Evolutionary conservation across 2,888 invertebrate species (phyloP).

Genomic region (Eristalis intricaria): DNA sequence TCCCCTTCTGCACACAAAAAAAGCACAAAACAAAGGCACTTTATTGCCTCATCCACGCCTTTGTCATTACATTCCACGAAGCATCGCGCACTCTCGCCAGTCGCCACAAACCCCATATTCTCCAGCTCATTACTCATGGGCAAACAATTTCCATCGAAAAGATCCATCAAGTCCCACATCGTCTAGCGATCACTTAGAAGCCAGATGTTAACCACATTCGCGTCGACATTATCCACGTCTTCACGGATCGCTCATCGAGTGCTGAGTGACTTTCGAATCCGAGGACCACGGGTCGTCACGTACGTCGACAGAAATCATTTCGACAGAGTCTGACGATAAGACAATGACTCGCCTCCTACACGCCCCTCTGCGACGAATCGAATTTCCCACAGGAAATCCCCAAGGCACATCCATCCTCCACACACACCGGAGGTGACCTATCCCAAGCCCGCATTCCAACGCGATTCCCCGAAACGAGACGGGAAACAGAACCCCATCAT

Average conservation of each 20-base stretch:
- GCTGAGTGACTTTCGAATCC: conserved; percentile 1
- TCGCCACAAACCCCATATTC: neutral
- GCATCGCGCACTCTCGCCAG: too few species aligned
- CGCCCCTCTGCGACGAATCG: neutral
- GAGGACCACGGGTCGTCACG: conserved; percentile 13
- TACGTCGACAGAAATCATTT: conserved; percentile 11
- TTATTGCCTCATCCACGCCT: neutral
- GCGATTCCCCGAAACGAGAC: conserved; percentile 22
- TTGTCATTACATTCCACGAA: neutral
- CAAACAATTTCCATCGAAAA: neutral
- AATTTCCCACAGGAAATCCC: conserved; percentile 4
- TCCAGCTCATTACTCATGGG: neutral
- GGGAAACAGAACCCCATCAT: neutral
- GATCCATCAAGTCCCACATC: neutral
- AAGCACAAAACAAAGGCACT: neutral
- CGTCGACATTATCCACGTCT: conserved; percentile 18
- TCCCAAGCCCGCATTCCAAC: conserved; percentile 6
- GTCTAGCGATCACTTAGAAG: conserved; percentile 16
- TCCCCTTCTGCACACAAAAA: neutral
- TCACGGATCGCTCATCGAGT: neutral
- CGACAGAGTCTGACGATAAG: neutral
- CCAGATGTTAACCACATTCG: conserved; percentile 43
- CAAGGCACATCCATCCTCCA: neutral
- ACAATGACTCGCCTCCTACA: neutral
- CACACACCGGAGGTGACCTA: neutral